These are phyloP conservation scores for Brachionus plicatilis DNA, from an alignment of 1,140 invertebrate species.

Conservation along the genomic window DNA sequence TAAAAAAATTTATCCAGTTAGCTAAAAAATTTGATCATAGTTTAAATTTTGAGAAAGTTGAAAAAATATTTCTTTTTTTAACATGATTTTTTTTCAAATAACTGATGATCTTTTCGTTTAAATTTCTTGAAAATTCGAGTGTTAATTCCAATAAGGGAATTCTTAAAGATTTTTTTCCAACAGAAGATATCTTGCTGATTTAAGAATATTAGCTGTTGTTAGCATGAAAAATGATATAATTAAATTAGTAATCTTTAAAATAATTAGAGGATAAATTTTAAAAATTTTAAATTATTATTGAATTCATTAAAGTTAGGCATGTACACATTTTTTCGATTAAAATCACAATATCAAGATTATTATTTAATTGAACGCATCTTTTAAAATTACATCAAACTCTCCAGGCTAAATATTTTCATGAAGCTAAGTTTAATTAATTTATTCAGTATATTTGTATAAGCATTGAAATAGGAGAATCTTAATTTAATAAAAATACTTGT, in stretches of 20 bases:
- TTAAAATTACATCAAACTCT: not conserved
- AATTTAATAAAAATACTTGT: not conserved
- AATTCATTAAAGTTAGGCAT: not conserved
- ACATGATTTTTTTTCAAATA: too few species aligned
- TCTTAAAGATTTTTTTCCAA: too few species aligned
- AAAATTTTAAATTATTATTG: too few species aligned
- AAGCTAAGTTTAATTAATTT: not conserved
- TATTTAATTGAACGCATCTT: not conserved
- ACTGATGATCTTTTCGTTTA: too few species aligned
- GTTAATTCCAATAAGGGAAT: too few species aligned
- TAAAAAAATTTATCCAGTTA: too few species aligned
- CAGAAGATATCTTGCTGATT: too few species aligned
- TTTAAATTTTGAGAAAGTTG: too few species aligned
- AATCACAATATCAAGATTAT: not conserved
- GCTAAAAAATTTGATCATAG: too few species aligned
- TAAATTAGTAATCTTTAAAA: not conserved
- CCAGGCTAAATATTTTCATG: not conserved
- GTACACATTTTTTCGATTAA: not conserved
- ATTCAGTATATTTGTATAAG: not conserved
- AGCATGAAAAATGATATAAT: not conserved
- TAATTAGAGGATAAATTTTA: not conserved
- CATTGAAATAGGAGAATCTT: not conserved
- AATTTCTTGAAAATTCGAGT: too few species aligned
- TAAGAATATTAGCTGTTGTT: too few species aligned
- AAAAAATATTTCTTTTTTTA: too few species aligned